Evolutionary conservation across 2,797 vertebrate genomes (phyloP).

Genomic region (Danio albolineatus): DNA sequence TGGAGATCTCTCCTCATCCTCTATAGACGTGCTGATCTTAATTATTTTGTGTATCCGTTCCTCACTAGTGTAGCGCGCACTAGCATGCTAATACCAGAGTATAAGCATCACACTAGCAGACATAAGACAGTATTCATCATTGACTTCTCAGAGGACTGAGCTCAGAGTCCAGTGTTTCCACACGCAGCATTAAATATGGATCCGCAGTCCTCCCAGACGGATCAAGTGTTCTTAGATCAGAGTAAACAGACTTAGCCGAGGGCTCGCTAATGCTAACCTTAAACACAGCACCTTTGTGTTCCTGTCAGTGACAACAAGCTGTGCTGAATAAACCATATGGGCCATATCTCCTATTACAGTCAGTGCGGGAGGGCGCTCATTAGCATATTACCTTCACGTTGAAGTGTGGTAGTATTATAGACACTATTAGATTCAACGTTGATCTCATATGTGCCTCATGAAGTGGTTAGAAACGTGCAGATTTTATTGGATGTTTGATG

Average conservation of each 20-base stretch:
- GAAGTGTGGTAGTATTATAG: too few species aligned
- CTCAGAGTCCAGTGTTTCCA: not conserved
- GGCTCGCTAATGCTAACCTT: not conserved
- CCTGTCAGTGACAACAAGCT: not conserved
- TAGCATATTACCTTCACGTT: too few species aligned
- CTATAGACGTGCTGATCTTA: not conserved
- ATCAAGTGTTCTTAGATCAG: not conserved
- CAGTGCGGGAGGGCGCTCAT: too few species aligned
- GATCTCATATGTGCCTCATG: too few species aligned
- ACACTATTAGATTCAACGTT: too few species aligned
- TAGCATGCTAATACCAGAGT: slow-evolving; percentile 4
- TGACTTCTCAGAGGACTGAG: not conserved
- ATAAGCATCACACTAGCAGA: not conserved
- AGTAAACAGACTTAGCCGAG: not conserved
- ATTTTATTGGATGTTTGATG: too few species aligned
- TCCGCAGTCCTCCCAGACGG: slow-evolving; percentile 6
- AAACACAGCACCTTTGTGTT: not conserved
- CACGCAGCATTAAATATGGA: slow-evolving; percentile 4
- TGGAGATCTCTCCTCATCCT: not conserved
- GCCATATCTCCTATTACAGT: not conserved
- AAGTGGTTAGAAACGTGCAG: too few species aligned
- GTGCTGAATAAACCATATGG: not conserved
- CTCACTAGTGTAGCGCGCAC: not conserved
- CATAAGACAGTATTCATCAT: not conserved
- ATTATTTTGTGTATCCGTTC: too few species aligned